A percentile compares a stretch with the other conserved stretches of the same genome.
Evolutionary conservation across 2,797 vertebrate species (phyloP).

Genomic region (Enteromius argenteus): DNA sequence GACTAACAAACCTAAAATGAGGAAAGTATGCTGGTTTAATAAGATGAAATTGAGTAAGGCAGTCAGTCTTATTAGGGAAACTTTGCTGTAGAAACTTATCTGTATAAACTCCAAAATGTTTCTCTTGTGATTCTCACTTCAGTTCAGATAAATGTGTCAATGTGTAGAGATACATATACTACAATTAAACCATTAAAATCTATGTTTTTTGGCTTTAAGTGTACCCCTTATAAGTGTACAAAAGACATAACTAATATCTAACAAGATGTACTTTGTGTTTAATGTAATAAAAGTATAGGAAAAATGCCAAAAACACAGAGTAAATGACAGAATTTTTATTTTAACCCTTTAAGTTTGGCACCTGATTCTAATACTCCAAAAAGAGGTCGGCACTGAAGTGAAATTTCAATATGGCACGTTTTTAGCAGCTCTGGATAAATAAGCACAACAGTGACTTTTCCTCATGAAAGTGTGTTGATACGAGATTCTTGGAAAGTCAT

Average conservation of each 20-base stretch:
- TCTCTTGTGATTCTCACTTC: neutral
- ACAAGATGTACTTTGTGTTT: neutral
- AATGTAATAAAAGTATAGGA: no score
- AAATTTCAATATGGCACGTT: neutral
- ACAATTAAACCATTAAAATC: neutral
- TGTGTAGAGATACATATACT: neutral
- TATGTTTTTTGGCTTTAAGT: neutral
- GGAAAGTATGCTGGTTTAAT: neutral
- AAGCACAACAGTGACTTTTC: neutral
- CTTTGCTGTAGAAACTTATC: neutral
- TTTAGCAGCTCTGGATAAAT: neutral
- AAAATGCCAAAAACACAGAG: no score
- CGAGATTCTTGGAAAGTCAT: slow-evolving; percentile 14
- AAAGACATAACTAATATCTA: neutral
- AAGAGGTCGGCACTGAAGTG: neutral
- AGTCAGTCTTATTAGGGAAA: neutral
- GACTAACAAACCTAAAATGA: slow-evolving; percentile 15
- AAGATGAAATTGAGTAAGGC: neutral
- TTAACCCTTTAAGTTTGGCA: neutral
- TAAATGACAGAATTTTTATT: neutral
- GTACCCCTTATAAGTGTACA: neutral
- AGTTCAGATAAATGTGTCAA: neutral
- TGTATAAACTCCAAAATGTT: neutral
- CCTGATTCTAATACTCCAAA: neutral
- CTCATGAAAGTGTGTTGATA: neutral